Percentiles rank a stretch among this genome's conserved stretches.
Conservation (phyloP, 2,113 vertebrate genomes). For the Potamarius usumacintae region DNA sequence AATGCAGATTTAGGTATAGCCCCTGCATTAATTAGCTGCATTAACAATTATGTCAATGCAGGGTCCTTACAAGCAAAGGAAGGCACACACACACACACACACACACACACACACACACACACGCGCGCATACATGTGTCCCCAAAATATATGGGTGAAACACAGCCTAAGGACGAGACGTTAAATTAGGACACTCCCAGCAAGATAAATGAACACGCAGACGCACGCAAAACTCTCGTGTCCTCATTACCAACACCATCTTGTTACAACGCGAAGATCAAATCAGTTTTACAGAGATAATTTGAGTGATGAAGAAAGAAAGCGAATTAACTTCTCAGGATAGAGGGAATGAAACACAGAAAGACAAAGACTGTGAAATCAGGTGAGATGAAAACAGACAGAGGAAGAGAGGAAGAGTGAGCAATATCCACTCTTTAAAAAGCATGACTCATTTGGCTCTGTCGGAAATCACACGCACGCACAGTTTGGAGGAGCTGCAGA, state of each 20-base stretch:
- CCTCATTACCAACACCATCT: background rate
- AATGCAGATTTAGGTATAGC: too few species aligned
- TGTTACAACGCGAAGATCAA: background rate
- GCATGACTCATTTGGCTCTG: slow-evolving; percentile 46
- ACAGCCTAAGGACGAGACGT: slow-evolving; percentile 20
- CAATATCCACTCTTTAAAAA: slow-evolving; percentile 35
- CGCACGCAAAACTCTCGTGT: background rate
- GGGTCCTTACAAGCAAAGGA: background rate
- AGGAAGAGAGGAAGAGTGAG: slow-evolving; percentile 26
- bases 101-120: too few species aligned
- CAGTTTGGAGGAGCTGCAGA: slow-evolving; percentile 23
- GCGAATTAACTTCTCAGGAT: background rate
- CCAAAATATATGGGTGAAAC: slow-evolving; percentile 16
- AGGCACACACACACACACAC: too few species aligned
- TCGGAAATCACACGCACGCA: slow-evolving; percentile 32
- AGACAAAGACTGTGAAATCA: slow-evolving; percentile 7
- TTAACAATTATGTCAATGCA: background rate
- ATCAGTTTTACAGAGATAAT: background rate
- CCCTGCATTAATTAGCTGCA: background rate
- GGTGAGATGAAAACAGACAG: slow-evolving; percentile 8
- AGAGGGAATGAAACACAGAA: background rate
- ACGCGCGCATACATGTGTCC: background rate
- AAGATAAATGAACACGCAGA: slow-evolving; percentile 8
- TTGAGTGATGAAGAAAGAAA: background rate
- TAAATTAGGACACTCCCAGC: slow-evolving; percentile 44